Evolutionary conservation across 1,140 invertebrate genomes (phyloP), one percentile per base, ranked within the genome.

Genomic region (Ruditapes philippinarum): DNA sequence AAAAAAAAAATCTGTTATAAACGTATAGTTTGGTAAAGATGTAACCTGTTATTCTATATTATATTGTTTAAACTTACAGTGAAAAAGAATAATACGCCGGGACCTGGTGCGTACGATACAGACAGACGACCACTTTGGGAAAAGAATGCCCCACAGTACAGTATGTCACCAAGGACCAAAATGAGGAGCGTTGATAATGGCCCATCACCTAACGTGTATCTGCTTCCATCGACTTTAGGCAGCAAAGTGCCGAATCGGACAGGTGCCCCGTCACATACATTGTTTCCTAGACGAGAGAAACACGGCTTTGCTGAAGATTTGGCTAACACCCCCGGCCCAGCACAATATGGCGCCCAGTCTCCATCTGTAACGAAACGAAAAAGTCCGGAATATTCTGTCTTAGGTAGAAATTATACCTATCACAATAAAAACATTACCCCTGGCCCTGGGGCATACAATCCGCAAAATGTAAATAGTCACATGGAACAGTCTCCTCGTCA

Each of bases 91-190:
- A 31, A 42, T 7, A 54, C 68, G 1, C 87, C 87, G 12, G 87
- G 87, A 11, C 87, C 87, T 9, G 87, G 87, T 9, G 79, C 87
- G 28, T 89, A 89, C 38, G 54, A 89, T 65, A 89, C 87, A 9
- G 86, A 80, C 76, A 49, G 65, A 33, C 36, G 78, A 4, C 87
- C 87, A 0, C 45, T 81, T 9, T 82, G 79, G 68, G 79, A 89
- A 38, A 49, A 45, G 49, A 89, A 73, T 22, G 79, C 79, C 1
- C 87, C 87, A 5, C 49, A 57, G 5, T 89, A 82, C 42, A 73
- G 60, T 80, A 57, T 89, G 17, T 73, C 79, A 5, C 62, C 78
- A 0, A 79, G 87, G 28, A 89, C 28, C 45, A 54, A 60, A 12
- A 28, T 54, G 49, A 65, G 87, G 7, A n/a, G 42, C 17, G 40